Percentiles rank a stretch among this genome's conserved stretches.
Conservation (phyloP, 2,888 invertebrate genomes). For the Sepiola atlantica region DNA sequence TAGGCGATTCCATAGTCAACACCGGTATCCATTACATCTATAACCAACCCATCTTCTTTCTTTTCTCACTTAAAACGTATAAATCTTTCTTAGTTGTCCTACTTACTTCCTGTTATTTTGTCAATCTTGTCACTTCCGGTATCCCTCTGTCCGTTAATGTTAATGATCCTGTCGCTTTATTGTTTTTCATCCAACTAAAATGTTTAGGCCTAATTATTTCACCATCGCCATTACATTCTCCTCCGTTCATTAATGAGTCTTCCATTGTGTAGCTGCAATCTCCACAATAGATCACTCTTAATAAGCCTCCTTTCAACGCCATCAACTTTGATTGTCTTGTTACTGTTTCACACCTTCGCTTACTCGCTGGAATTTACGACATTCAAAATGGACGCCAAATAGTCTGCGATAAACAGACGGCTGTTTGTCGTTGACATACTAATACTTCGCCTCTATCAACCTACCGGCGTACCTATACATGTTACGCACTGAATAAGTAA, state of each 20-base stretch:
- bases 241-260: background rate
- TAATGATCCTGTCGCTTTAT: background rate
- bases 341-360: background rate
- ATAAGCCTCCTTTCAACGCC: background rate
- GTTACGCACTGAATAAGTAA: too few species aligned
- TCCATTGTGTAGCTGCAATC: background rate
- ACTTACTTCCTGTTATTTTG: background rate
- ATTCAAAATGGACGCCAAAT: background rate
- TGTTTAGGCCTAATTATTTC: background rate
- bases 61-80: background rate
- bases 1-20: too few species aligned
- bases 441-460: too few species aligned
- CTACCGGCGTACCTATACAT: too few species aligned
- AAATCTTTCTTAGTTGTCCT: too few species aligned
- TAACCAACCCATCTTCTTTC: background rate
- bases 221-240: background rate
- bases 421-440: background rate
- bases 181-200: background rate
- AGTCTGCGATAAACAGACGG: background rate
- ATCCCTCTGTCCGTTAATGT: background rate
- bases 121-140: background rate
- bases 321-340: background rate
- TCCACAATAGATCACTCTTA: background rate
- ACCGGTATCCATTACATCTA: too few species aligned
- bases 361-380: too few species aligned